These are phyloP conservation scores for Numenius arquata DNA, from an alignment of 2,113 vertebrate species.

Conservation along the genomic window DNA sequence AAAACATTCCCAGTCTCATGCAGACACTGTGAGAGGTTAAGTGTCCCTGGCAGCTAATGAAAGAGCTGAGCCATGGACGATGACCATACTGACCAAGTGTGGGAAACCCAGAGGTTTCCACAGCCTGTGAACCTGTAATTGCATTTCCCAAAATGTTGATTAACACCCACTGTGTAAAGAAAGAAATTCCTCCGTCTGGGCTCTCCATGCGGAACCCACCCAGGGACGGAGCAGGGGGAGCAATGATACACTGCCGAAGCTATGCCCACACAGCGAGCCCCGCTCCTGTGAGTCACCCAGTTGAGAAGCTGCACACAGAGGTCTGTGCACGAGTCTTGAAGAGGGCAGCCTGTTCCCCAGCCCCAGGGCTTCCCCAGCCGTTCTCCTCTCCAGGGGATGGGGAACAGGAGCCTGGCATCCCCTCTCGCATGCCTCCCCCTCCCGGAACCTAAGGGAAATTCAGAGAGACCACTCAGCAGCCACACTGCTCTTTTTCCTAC, in stretches of 20 bases:
- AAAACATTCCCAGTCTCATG: background rate
- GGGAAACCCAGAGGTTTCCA: slow-evolving; percentile 35
- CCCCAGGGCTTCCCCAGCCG: rapidly evolving
- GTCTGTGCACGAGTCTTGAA: background rate
- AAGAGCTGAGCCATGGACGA: background rate
- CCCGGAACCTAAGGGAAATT: background rate
- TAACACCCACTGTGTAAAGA: background rate
- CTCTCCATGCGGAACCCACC: background rate
- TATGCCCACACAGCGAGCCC: background rate
- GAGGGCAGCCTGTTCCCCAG: background rate
- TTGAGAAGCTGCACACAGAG: background rate
- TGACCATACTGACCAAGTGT: background rate
- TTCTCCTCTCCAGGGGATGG: background rate
- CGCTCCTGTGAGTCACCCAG: background rate
- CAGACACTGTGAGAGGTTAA: background rate
- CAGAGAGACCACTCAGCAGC: background rate
- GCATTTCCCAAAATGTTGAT: slow-evolving; percentile 45
- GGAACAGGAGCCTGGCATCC: background rate
- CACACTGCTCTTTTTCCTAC: rapidly evolving
- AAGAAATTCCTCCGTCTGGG: background rate
- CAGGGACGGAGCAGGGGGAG: background rate
- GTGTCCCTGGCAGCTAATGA: slow-evolving; percentile 1
- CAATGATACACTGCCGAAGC: background rate
- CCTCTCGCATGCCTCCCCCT: background rate
- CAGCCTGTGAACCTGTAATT: background rate